Conservation (phyloP, 2,797 vertebrate genomes). For the Clamator glandarius region DNA sequence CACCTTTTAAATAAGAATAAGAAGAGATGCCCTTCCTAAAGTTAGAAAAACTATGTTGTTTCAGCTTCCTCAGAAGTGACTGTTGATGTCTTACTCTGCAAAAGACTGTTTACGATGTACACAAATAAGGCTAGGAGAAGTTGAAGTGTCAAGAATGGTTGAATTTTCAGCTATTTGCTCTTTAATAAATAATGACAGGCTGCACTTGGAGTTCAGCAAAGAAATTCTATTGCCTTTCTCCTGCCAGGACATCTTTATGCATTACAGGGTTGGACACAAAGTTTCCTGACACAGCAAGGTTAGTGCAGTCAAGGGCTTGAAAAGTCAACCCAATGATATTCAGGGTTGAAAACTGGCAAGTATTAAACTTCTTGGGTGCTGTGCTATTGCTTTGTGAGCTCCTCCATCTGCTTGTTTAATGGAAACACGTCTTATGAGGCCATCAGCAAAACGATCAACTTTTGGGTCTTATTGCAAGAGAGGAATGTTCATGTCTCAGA, state of each 20-base stretch:
- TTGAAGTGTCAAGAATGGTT: background rate
- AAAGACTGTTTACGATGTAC: background rate
- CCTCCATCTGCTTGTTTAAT: background rate
- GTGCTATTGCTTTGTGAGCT: background rate
- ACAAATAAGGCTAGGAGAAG: background rate
- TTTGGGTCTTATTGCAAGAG: background rate
- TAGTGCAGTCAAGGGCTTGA: conserved; percentile 10
- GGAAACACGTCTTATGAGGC: background rate
- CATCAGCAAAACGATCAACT: fast-evolving
- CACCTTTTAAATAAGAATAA: background rate
- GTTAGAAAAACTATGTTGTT: background rate
- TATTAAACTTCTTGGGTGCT: background rate
- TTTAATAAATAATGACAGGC: conserved; percentile 60
- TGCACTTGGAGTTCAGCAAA: conserved; percentile 14
- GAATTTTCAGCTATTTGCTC: conserved; percentile 17
- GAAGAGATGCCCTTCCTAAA: background rate
- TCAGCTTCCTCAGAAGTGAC: background rate
- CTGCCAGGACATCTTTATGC: conserved; percentile 16
- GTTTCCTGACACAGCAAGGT: conserved; percentile 51
- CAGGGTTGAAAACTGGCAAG: background rate
- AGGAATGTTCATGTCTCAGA: background rate
- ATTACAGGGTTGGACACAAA: background rate
- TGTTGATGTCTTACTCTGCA: background rate
- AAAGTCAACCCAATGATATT: background rate
- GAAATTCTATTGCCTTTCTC: conserved; percentile 11